These are phyloP conservation scores for Tachysurus vachellii DNA, from an alignment of 2,113 vertebrate species.

Conservation along the genomic window DNA sequence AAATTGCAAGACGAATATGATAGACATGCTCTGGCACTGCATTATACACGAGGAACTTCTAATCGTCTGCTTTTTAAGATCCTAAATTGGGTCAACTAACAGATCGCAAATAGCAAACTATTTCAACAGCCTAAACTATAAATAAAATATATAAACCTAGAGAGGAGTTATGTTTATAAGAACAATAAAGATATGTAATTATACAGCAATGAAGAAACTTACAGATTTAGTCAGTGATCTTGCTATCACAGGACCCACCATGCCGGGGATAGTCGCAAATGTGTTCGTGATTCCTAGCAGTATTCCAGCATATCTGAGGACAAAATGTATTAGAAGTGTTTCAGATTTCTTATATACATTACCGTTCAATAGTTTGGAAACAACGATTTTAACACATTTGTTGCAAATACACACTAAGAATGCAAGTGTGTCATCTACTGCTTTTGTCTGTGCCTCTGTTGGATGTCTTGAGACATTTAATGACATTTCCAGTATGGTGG, in stretches of 20 bases:
- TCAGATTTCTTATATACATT: not conserved
- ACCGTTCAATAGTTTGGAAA: not conserved
- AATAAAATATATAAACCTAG: not conserved
- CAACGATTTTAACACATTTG: not conserved
- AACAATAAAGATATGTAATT: not conserved
- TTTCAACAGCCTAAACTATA: not conserved
- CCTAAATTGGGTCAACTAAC: not conserved
- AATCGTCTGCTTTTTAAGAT: not conserved
- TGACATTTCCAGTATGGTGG: too few species aligned
- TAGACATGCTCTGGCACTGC: not conserved
- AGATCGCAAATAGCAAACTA: not conserved
- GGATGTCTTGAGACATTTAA: not conserved
- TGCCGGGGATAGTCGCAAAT: conserved; percentile 94
- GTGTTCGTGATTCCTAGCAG: conserved; percentile 96
- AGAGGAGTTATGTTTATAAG: not conserved
- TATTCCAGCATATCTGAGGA: conserved; percentile 88
- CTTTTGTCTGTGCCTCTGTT: not conserved
- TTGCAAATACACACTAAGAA: not conserved
- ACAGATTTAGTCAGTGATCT: conserved; percentile 85
- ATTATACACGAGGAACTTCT: not conserved
- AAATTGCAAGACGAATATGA: not conserved
- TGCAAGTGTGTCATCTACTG: not conserved
- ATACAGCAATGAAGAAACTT: conserved; percentile 66
- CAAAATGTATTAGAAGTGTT: conserved; percentile 6
- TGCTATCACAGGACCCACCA: conserved; percentile 93